Base-by-base conservation (phyloP, 2,797 vertebrate species). In the Tokudaia muenninki region DNA sequence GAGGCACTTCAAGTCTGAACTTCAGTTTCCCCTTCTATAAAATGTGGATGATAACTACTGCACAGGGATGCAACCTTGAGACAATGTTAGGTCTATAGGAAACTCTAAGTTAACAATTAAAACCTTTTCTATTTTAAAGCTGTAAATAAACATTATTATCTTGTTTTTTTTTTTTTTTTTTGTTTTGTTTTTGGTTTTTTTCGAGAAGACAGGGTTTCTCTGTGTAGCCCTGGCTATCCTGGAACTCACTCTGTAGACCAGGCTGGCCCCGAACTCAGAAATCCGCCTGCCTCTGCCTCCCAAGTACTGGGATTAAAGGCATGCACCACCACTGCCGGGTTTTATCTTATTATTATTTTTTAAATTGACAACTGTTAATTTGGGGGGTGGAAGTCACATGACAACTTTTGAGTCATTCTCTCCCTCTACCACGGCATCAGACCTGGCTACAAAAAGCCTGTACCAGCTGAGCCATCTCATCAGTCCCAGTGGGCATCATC, bases 21-120 rank as follows among this genome's bases (percentile, higher is more conserved):
- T 84, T 94, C 93, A 37, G 86, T 80, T 50, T 93, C 78, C 70
- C 47, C 17, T 41, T 31, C 79, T 87, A 67, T 55, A 90, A 94
- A 94, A 95, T 6, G 55, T 26, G 34, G 22, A 67, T 59, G 67
- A 16, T 90, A 97, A 79, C 72, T 77, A 88, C 72, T 79, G 91
- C 47, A 61, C 29, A 78, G 65, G 9, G 26, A 55, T 94, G 47
- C 59, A 72, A 59, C n/a, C n/a, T 17, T 94, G 50, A 94, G 63
- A 91, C 47, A 78, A 92, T 61, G 81, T 57, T 22, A 10, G 67
- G 57, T 16, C 91, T 22, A 67, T 9, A 92, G 74, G 52, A 95
- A 92, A 70, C 24, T 26, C 84, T 92, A 91, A 31, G 41, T 34
- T 94, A 94, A 92, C 59, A 70, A 70, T 80, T 79, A 95, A 61